phyloP scores from a whole-genome alignment of 2,888 invertebrate species.

The Drosophila rellima region DNA sequence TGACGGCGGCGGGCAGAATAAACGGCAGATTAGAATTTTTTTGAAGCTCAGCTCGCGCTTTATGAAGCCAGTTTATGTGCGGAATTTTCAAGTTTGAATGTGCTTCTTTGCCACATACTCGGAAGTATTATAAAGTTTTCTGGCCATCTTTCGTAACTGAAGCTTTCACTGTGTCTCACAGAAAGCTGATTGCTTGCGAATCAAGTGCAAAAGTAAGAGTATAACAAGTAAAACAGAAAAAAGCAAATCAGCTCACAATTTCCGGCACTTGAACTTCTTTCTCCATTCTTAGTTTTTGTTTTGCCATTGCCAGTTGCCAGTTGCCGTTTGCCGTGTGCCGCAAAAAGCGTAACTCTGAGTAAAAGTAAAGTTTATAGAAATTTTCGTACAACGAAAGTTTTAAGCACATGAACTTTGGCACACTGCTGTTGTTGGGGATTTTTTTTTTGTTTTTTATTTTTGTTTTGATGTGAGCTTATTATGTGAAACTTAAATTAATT shows the following conservation, averaged over 20 bases:
- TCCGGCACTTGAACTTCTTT: conserved; percentile 70
- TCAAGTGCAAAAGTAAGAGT: conserved; percentile 34
- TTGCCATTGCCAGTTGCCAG: too few species aligned
- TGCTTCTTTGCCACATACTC: conserved; percentile 4
- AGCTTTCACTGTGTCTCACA: conserved; percentile 48
- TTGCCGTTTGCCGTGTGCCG: conserved; percentile 25
- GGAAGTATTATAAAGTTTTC: conserved; percentile 38
- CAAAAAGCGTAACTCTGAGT: conserved; percentile 58
- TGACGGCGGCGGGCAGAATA: conserved; percentile 21
- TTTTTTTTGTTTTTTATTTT: conserved; percentile 2
- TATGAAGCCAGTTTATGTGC: conserved; percentile 32
- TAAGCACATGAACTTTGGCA: conserved; percentile 71
- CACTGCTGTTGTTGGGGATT: conserved; percentile 5
- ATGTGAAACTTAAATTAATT: conserved; percentile 78
- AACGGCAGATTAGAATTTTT: conserved; percentile 56
- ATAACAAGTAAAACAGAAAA: conserved; percentile 12
- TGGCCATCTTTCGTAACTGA: conserved; percentile 19
- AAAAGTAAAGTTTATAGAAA: conserved; percentile 56
- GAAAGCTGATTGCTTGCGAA: conserved; percentile 56
- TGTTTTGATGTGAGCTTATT: conserved; percentile 56
- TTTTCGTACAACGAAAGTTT: conserved; percentile 70
- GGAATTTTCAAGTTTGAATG: conserved; percentile 9
- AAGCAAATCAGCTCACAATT: conserved; percentile 58
- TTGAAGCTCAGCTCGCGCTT: conserved; percentile 33
- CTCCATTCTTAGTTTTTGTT: conserved; percentile 20